Percentiles rank a stretch among this genome's conserved stretches.
phyloP scores from a whole-genome alignment of 2,797 vertebrate genomes.

The Enteromius treurensis region DNA sequence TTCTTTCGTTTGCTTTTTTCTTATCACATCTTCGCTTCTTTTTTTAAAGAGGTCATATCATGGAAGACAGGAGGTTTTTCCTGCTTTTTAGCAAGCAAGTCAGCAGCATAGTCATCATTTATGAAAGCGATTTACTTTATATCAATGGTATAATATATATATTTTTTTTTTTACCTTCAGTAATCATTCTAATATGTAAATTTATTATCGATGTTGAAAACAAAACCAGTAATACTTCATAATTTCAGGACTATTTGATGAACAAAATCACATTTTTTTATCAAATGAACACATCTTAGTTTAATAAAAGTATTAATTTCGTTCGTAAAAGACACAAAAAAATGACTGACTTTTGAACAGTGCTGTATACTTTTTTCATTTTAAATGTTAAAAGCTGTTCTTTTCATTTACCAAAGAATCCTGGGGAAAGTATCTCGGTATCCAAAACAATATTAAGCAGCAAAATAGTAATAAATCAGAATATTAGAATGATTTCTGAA shows the following conservation, averaged over 20 bases:
- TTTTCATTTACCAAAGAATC: background rate
- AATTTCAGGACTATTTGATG: background rate
- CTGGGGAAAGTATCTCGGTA: background rate
- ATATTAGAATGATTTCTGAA: background rate
- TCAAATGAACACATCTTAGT: background rate
- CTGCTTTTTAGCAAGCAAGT: background rate
- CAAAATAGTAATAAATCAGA: background rate
- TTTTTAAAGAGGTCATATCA: background rate
- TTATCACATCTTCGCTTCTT: background rate
- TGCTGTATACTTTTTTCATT: background rate
- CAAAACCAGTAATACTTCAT: background rate
- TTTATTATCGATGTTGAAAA: background rate
- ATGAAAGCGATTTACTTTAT: background rate
- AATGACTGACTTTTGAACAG: too few species aligned
- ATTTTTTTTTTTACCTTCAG: background rate
- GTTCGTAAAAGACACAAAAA: background rate
- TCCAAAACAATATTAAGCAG: background rate
- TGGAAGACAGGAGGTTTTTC: background rate
- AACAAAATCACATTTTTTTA: background rate
- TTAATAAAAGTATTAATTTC: background rate
- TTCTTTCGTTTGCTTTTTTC: conserved; percentile 10
- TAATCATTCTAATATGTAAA: background rate
- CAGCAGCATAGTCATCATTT: background rate
- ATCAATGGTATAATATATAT: background rate
- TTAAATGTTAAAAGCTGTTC: background rate